Percentiles rank a stretch among this genome's conserved stretches.
Conservation (phyloP, 2,888 invertebrate species). For the Gibbula magus region DNA sequence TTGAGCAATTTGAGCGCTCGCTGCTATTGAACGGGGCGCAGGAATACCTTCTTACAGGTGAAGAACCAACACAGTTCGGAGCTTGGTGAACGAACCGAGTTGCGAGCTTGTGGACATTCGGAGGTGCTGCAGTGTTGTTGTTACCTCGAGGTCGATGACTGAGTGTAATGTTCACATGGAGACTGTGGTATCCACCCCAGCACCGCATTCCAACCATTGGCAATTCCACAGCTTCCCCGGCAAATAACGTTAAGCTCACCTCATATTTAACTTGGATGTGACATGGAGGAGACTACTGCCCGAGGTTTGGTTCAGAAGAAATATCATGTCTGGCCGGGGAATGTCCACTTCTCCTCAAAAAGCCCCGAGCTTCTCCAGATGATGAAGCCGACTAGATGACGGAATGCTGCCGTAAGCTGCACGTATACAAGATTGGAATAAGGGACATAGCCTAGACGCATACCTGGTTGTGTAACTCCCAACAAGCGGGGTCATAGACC, state of each 20-base stretch:
- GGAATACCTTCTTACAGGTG: not conserved
- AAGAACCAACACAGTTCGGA: not conserved
- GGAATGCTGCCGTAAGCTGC: not conserved
- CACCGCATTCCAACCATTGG: not conserved
- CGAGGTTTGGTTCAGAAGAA: not conserved
- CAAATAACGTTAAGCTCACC: conserved; percentile 3
- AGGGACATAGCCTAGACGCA: not conserved
- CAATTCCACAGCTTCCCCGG: not conserved
- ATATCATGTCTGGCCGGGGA: not conserved
- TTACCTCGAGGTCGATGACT: not conserved
- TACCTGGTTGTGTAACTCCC: not conserved
- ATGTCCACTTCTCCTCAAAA: not conserved
- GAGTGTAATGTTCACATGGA: not conserved
- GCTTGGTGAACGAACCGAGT: no score
- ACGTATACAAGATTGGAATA: not conserved
- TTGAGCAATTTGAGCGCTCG: no score
- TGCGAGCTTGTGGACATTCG: no score
- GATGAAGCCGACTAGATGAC: not conserved
- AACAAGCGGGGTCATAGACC: not conserved
- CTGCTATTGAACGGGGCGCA: no score
- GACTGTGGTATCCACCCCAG: not conserved
- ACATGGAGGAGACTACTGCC: not conserved
- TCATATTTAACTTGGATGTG: conserved; percentile 8
- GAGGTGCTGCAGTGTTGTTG: not conserved
- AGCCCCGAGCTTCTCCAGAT: not conserved